Evolutionary conservation across 2,888 invertebrate genomes (phyloP).

Genomic region (Apodemia zela): DNA sequence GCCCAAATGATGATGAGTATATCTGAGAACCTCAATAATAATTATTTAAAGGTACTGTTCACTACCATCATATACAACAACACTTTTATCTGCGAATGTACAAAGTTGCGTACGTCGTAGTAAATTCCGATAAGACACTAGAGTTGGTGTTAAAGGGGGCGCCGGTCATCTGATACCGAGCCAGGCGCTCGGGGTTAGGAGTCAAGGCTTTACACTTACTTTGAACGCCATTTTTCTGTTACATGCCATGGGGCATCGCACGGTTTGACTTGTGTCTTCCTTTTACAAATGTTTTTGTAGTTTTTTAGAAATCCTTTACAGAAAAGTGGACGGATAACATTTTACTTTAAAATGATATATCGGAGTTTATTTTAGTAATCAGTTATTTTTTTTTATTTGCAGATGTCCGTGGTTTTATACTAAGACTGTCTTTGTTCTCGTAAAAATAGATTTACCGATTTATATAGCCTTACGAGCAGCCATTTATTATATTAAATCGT

Average conservation of each 20-base stretch:
- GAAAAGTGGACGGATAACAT: not conserved
- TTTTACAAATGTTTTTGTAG: not conserved
- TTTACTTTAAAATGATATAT: not conserved
- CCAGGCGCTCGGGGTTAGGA: constrained; percentile 51
- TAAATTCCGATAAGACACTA: constrained; percentile 40
- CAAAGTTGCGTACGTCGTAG: constrained; percentile 20
- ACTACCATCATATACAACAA: not conserved
- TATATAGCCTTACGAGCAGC: too few relatives aligned
- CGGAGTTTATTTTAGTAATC: too few relatives aligned
- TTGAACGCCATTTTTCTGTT: constrained; percentile 32
- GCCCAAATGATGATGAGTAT: not conserved
- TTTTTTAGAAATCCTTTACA: not conserved
- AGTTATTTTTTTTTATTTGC: too few relatives aligned
- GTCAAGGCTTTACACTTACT: constrained; percentile 60
- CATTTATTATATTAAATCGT: too few relatives aligned
- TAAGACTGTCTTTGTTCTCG: too few relatives aligned
- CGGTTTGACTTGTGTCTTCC: not conserved
- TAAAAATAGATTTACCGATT: too few relatives aligned
- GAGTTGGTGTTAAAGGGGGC: constrained; percentile 29
- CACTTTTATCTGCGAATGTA: not conserved
- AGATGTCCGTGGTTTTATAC: too few relatives aligned
- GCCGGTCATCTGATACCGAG: constrained; percentile 61
- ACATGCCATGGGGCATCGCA: constrained; percentile 3
- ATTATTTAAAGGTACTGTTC: not conserved
- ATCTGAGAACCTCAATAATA: not conserved